These are phyloP conservation scores for Ganaspis brasiliensis DNA, from an alignment of 2,888 invertebrate genomes.

Conservation along the genomic window DNA sequence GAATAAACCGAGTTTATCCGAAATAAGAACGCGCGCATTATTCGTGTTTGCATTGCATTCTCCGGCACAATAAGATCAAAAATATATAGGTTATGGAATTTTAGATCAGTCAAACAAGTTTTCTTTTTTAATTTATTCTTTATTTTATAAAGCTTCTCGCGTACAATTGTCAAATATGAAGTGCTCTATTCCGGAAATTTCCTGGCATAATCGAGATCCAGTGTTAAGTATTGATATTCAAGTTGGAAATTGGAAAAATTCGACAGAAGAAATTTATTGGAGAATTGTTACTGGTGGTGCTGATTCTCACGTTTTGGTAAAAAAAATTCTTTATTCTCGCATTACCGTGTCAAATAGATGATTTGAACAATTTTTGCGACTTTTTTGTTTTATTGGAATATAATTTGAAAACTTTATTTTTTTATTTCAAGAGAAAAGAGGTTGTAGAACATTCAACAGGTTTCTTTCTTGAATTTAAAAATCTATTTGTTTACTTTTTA, in stretches of 20 bases:
- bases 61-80: background rate
- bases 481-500: conserved; percentile 5
- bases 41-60: no score
- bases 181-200: conserved; percentile 97
- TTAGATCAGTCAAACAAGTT: background rate
- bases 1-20: no score
- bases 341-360: background rate
- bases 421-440: no score
- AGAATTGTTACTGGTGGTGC: conserved; percentile 95
- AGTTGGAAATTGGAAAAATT: conserved; percentile 81
- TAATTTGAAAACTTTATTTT: no score
- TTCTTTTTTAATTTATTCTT: conserved; percentile 33
- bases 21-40: no score
- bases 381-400: background rate
- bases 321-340: conserved; percentile 58
- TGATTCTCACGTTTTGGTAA: conserved; percentile 94
- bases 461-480: no score
- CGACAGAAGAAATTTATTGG: conserved; percentile 82
- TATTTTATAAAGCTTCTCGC: background rate
- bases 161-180: conserved; percentile 86
- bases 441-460: no score
- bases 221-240: conserved; percentile 95
- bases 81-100: conserved; percentile 31
- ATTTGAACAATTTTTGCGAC: background rate
- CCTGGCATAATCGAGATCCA: conserved; percentile 98